phyloP scores from a whole-genome alignment of 1,140 invertebrate species.

The Drosophila sturtevanti region DNA sequence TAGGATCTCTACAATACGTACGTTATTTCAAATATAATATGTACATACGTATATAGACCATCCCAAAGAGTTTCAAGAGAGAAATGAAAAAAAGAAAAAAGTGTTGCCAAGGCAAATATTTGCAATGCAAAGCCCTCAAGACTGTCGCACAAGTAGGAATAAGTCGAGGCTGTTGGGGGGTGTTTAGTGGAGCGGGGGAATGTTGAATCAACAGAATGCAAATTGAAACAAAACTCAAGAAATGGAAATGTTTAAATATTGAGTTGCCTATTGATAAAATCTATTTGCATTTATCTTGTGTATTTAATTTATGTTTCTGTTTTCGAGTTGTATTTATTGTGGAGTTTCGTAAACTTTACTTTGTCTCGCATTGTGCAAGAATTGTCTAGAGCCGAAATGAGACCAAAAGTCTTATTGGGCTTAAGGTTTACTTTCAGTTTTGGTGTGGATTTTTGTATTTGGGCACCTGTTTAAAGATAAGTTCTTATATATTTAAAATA shows the following conservation, averaged over 20 bases:
- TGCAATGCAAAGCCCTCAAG: constrained; percentile 49
- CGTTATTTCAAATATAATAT: constrained; percentile 8
- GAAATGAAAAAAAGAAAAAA: constrained; percentile 1
- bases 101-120: constrained; percentile 44
- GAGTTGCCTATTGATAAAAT: constrained; percentile 49
- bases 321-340: constrained; percentile 1
- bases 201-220: constrained; percentile 47
- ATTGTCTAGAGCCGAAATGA: constrained; percentile 30
- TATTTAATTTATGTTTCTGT: constrained; percentile 43
- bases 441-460: background rate
- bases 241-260: constrained; percentile 61
- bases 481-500: constrained; percentile 17
- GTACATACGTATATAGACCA: constrained; percentile 1
- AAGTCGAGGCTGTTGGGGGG: too few relatives aligned
- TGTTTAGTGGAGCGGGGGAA: background rate
- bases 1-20: background rate
- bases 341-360: constrained; percentile 5
- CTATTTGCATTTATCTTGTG: constrained; percentile 53
- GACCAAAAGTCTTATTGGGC: constrained; percentile 37
- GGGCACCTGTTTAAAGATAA: constrained; percentile 62
- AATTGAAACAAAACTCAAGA: constrained; percentile 55
- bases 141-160: constrained; percentile 38
- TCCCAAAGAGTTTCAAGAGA: background rate
- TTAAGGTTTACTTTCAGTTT: background rate
- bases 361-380: constrained; percentile 9